Evolutionary conservation across 1,140 invertebrate genomes (phyloP), one percentile per base, ranked within the genome.

Genomic region (Zaprionus ghesquierei): DNA sequence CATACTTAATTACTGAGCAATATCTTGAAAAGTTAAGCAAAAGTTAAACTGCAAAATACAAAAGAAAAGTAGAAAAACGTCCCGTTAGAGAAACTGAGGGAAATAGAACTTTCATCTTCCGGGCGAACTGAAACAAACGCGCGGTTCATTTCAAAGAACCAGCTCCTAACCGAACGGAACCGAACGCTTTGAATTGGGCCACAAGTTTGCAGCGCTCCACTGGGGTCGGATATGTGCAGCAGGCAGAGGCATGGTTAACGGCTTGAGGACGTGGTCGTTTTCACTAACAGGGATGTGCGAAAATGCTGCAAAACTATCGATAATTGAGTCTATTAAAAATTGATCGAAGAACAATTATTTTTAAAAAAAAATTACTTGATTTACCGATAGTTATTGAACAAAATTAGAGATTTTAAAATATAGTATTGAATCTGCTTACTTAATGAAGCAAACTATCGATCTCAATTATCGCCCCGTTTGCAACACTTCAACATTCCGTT

Each of bases 151-250:
- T 77, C 65, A 79, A 73, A 46, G 20, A 9, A 13, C 5, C 13
- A 9, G 13, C 9, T 31, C 33, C 54, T 33, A 18, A 25, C 3
- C 22, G 33, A 29, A 23, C 4, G 41, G 41, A 49, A 51, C 18
- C 35, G 41, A 38, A 44, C 18, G 1, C 15, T 58, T 56, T 77
- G 77, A 77, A 79, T 74, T 73, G 77, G 35, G 77, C 69, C 77
- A 65, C 77, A 79, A 74, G 60, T 79, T 79, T 77, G 66, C 18
- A 5, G 12, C 12, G 20, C 31, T 60, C 15, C 10, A 22, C 18
- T 12, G 41, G 41, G 18, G 41, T 41, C n/a, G 41, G 41, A 46
- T 46, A 46, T 46, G 18, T 22, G 22, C 41, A 46, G 49, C 49
- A 51, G 49, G 27, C 53, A 55, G 18, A 29, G 53, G 23, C 53